Evolutionary conservation across 2,888 invertebrate species (phyloP).

Genomic region (Microplitis deprimator): DNA sequence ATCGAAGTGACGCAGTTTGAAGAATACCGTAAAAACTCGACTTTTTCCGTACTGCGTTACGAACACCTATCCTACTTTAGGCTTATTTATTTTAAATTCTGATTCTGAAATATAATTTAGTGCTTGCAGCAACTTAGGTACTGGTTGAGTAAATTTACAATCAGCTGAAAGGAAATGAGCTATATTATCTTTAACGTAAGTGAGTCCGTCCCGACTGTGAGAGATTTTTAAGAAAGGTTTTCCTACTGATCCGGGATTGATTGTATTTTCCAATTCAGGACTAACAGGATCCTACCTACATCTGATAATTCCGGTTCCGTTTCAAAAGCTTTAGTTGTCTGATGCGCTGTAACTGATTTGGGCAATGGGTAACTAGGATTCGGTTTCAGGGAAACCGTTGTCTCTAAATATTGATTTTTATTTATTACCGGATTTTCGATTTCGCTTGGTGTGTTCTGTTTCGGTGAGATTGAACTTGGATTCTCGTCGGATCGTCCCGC

Average conservation of each 20-base stretch:
- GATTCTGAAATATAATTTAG: not conserved
- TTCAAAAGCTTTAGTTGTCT: not conserved
- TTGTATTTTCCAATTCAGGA: not conserved
- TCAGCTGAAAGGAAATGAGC: constrained; percentile 37
- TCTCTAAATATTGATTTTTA: too few species aligned
- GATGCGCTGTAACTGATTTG: too few species aligned
- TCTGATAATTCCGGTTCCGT: not conserved
- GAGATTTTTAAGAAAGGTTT: not conserved
- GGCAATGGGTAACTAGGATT: too few species aligned
- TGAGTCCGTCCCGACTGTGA: constrained; percentile 22
- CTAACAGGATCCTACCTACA: not conserved
- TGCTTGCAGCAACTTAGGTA: constrained; percentile 17
- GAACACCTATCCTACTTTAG: not conserved
- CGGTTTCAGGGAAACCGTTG: too few species aligned
- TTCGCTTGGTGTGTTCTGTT: too few species aligned
- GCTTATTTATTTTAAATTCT: constrained; percentile 5
- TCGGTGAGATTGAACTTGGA: too few species aligned
- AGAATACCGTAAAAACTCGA: constrained; percentile 9
- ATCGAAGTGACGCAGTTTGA: constrained; percentile 6
- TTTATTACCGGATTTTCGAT: too few species aligned
- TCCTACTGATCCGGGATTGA: not conserved
- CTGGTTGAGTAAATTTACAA: constrained; percentile 4
- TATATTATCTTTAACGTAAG: constrained; percentile 15
- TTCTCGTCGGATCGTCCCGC: too few species aligned
- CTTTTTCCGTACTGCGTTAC: not conserved